A percentile compares a stretch with the other conserved stretches of the same genome.
Evolutionary conservation across 2,888 invertebrate species (phyloP).

Genomic region (Tanypteryx hageni): DNA sequence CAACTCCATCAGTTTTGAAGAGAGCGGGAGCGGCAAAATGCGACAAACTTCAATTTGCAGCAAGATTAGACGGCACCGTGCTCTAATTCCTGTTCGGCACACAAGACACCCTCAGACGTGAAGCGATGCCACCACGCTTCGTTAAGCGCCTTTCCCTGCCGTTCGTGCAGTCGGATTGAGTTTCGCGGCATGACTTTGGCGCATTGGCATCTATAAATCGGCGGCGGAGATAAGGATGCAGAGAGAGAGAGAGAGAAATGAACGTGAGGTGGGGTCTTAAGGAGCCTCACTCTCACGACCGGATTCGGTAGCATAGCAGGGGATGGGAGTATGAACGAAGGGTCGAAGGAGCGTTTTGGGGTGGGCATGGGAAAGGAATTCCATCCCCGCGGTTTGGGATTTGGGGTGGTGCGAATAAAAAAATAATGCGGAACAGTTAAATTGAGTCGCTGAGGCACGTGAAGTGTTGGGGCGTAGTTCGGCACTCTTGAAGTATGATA

Average conservation of each 20-base stretch:
- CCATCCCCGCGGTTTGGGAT: too few relatives aligned
- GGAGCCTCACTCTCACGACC: not conserved
- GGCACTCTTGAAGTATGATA: too few relatives aligned
- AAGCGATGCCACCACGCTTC: not conserved
- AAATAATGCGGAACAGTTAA: too few relatives aligned
- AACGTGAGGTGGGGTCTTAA: not conserved
- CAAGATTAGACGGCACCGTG: not conserved
- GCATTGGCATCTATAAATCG: not conserved
- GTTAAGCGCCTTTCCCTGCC: not conserved
- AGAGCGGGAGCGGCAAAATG: not conserved
- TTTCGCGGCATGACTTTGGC: not conserved
- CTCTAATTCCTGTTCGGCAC: slow-evolving; percentile 2
- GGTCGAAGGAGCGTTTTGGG: too few relatives aligned
- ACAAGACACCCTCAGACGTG: not conserved
- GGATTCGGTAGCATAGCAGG: too few relatives aligned
- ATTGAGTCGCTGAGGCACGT: too few relatives aligned
- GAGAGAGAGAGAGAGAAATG: not conserved
- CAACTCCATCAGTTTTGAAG: not conserved
- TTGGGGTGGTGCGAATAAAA: too few relatives aligned
- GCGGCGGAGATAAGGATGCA: not conserved
- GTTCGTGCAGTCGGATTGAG: not conserved
- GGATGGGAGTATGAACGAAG: too few relatives aligned
- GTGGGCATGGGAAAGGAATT: too few relatives aligned
- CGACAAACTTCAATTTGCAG: not conserved
- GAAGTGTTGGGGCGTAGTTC: too few relatives aligned